Evolutionary conservation across 2,113 vertebrate genomes (phyloP).

Genomic region (Stercorarius parasiticus): DNA sequence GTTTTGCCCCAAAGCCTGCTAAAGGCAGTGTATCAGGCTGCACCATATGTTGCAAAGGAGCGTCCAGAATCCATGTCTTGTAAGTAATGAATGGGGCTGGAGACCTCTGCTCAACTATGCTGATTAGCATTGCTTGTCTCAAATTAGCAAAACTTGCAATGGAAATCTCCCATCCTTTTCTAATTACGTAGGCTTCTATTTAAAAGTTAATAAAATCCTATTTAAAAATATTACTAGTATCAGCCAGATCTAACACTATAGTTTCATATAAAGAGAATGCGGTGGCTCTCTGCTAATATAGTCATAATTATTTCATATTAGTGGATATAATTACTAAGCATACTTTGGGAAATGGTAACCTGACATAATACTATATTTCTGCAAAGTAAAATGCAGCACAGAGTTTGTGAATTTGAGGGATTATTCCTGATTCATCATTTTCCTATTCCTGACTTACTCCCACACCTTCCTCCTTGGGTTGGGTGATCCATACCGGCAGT

Average conservation of each 20-base stretch:
- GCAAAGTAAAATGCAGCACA: background rate
- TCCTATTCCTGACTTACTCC: background rate
- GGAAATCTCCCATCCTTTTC: constrained; percentile 1
- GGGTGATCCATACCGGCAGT: background rate
- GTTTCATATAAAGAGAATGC: background rate
- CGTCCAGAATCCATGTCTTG: background rate
- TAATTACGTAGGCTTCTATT: background rate
- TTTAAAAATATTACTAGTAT: background rate
- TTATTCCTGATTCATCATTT: background rate
- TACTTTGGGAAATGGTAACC: background rate
- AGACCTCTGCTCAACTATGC: background rate
- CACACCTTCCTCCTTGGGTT: background rate
- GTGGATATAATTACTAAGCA: background rate
- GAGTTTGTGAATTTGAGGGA: background rate
- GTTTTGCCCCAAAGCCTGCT: background rate
- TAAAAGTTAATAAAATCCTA: background rate
- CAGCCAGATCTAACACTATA: background rate
- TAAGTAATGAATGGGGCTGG: background rate
- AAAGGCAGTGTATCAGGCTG: background rate
- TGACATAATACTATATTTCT: background rate
- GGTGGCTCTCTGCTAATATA: background rate
- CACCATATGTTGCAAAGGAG: background rate
- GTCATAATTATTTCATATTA: background rate
- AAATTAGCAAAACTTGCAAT: background rate
- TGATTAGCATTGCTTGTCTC: background rate